Evolutionary conservation across 2,888 invertebrate genomes (phyloP), one percentile per base, ranked within the genome.

Genomic region (Macrophya alboannulata): DNA sequence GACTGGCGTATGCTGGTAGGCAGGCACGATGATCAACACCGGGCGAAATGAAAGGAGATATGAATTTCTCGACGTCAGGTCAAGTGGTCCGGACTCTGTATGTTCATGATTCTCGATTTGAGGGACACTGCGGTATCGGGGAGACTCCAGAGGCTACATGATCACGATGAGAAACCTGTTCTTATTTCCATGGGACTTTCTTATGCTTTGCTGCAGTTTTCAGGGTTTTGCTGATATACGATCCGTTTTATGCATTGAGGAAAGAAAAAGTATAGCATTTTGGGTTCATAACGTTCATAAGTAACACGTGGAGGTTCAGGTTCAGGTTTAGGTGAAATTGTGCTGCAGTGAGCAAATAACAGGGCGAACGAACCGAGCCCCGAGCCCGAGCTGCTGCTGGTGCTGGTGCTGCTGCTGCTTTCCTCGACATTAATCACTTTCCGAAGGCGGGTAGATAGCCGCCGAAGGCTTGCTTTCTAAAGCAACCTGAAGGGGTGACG

Each of bases 371-470:
- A 9, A 31, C 12, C n/a, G 55, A 9, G 51, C 2, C 25, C 31
- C 62, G 59, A 8, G 15, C 48, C 17, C 4, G 48, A 15, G 48
- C 48, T 48, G 48, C 15, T 51, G 51, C 51, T 51, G 51, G 51
- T 51, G 51, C 17, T 51, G 51, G 17, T 51, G 51, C 5, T 51
- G 51, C 0, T 59, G 83, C 85, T 68, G 86, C 82, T 89, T 89
- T 90, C 91, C 92, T 92, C 92, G 92, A 92, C 93, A 93, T 93
- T 93, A 93, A 93, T 93, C 93, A 93, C 93, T 90, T 90, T 91
- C 91, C 90, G 91, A 91, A 91, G 90, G 91, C 91, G 90, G 92
- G 92, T 92, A 92, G 92, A 93, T 92, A 92, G 92, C 92, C 92
- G 92, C 92, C 92, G 92, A 92, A 92, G 92, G 91, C 89, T 92